Conservation (phyloP, 2,113 vertebrate genomes). For the Tinamus guttatus region DNA sequence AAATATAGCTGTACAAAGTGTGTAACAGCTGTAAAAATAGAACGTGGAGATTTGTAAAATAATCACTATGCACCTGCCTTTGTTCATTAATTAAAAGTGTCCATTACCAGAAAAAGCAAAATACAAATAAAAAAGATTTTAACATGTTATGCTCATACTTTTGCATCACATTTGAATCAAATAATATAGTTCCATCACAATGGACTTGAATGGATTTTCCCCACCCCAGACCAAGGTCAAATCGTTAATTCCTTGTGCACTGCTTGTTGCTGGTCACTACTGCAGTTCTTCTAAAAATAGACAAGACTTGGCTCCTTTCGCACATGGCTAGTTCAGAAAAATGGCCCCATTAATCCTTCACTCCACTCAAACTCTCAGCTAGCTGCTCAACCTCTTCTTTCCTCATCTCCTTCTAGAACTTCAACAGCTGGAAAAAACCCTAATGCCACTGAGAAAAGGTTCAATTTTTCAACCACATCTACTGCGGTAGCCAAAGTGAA, state of each 20-base stretch:
- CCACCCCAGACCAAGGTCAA: background rate
- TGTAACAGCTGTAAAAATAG: background rate
- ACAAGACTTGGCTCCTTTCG: background rate
- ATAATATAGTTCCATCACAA: background rate
- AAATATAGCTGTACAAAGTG: slow-evolving; percentile 13
- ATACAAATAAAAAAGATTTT: background rate
- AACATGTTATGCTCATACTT: background rate
- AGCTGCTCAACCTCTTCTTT: background rate
- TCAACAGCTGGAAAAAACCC: background rate
- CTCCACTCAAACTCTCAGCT: background rate
- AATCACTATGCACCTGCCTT: background rate
- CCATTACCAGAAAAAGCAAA: background rate
- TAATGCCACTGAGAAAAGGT: background rate
- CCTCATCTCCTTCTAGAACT: background rate
- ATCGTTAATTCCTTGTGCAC: background rate
- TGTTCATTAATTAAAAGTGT: background rate
- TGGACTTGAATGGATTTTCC: background rate
- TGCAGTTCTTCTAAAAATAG: background rate
- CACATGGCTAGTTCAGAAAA: background rate
- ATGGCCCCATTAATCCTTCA: background rate
- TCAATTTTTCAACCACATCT: background rate
- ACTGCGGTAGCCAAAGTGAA: background rate
- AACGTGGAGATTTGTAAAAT: background rate
- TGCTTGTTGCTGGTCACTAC: background rate
- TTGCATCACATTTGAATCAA: background rate